Evolutionary conservation across 2,797 vertebrate species (phyloP).

Genomic region (Anas bernieri): DNA sequence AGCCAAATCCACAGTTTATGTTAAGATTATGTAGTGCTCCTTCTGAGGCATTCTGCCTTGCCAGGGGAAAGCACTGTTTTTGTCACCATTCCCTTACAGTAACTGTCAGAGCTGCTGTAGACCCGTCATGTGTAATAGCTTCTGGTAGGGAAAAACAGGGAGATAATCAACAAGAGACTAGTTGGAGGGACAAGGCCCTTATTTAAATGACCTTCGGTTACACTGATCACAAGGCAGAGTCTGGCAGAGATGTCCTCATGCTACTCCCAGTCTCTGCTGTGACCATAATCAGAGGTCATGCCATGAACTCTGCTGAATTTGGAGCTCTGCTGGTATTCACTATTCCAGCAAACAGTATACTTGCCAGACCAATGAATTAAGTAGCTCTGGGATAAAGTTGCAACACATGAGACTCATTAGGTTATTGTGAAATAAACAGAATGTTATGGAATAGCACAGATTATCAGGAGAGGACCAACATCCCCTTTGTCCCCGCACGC

Average conservation of each 20-base stretch:
- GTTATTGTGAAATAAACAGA: conserved; percentile 29
- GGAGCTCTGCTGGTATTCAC: not conserved
- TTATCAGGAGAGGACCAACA: not conserved
- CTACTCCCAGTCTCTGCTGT: not conserved
- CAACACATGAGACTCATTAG: not conserved
- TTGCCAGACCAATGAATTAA: conserved; percentile 12
- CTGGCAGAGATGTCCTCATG: not conserved
- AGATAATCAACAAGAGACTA: not conserved
- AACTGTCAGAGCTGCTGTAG: not conserved
- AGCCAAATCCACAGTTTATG: not conserved
- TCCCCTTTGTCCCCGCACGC: not conserved
- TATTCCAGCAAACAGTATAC: not conserved
- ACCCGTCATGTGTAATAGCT: not conserved
- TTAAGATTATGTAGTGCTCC: not conserved
- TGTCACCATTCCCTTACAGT: not conserved
- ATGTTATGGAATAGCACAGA: not conserved
- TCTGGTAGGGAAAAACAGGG: not conserved
- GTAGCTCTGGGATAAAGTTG: conserved; percentile 18
- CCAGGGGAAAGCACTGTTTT: not conserved
- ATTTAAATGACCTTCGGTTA: not conserved
- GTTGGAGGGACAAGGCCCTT: not conserved
- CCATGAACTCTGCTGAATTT: conserved; percentile 14
- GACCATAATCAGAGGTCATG: not conserved
- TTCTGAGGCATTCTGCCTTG: not conserved
- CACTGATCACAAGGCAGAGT: not conserved